Conservation (phyloP, 1,140 invertebrate genomes). For the Leucophenga varia region DNA sequence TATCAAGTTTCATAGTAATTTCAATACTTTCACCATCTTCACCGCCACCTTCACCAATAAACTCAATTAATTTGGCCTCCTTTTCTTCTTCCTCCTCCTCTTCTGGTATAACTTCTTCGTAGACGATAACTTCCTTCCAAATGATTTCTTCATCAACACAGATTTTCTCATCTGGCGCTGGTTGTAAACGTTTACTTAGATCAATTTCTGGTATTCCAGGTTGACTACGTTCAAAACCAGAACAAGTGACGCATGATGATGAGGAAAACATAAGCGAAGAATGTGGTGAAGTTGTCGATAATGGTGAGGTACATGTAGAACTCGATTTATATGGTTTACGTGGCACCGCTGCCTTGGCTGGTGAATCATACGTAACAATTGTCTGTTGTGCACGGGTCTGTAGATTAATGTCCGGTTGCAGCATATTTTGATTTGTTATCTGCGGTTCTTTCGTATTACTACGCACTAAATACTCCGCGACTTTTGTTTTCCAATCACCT, state of each 20-base stretch:
- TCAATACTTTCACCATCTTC: too few species aligned
- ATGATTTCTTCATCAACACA: constrained; percentile 38
- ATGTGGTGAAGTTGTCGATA: constrained; percentile 21
- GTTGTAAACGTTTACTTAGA: constrained; percentile 28
- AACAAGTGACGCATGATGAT: constrained; percentile 44
- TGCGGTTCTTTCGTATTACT: constrained; percentile 30
- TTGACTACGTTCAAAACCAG: constrained; percentile 33
- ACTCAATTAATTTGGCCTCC: constrained; percentile 1
- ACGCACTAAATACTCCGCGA: constrained; percentile 35
- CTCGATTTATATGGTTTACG: constrained; percentile 9
- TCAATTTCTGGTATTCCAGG: constrained; percentile 22
- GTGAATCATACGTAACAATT: constrained; percentile 18
- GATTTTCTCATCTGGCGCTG: constrained; percentile 24
- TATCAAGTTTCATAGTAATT: too few species aligned
- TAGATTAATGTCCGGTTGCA: constrained; percentile 15
- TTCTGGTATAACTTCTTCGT: constrained; percentile 50
- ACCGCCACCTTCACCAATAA: constrained; percentile 6
- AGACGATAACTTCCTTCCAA: constrained; percentile 39
- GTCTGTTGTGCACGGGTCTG: constrained; percentile 36
- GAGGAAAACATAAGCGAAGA: constrained; percentile 33
- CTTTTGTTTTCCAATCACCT: constrained; percentile 38
- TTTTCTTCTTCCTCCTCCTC: constrained; percentile 28
- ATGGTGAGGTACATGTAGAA: constrained; percentile 13
- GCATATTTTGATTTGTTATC: constrained; percentile 35
- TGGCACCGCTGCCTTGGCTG: constrained; percentile 13